phyloP scores from a whole-genome alignment of 2,797 vertebrate species.

The Gymnopithys bicolor region DNA sequence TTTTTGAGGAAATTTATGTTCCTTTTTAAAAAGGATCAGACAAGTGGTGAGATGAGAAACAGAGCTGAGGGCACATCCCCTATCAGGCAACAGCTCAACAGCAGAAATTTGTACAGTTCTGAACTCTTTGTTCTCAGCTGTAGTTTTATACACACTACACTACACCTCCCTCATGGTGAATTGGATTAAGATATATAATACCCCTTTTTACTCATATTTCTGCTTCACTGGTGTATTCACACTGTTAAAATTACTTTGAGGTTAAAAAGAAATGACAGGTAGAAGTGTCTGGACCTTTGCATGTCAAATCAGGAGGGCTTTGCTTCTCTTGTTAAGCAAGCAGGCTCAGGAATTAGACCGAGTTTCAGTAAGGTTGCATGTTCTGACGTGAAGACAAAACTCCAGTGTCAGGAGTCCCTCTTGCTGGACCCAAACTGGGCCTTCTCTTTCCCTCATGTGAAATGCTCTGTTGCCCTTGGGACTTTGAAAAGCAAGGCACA shows the following conservation, averaged over 20 bases:
- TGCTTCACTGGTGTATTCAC: not conserved
- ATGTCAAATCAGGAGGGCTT: not conserved
- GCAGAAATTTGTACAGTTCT: not conserved
- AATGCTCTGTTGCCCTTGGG: not conserved
- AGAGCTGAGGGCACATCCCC: not conserved
- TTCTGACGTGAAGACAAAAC: not conserved
- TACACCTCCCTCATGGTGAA: not conserved
- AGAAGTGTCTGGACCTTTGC: not conserved
- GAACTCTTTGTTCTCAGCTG: not conserved
- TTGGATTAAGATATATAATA: not conserved
- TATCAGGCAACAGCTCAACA: not conserved
- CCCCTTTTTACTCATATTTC: not conserved
- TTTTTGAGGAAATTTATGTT: not conserved
- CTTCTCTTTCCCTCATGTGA: not conserved
- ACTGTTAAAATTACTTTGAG: not conserved
- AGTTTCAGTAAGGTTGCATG: accelerated
- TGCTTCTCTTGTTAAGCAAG: not conserved
- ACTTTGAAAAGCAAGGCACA: not conserved
- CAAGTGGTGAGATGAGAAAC: not conserved
- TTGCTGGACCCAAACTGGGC: not conserved
- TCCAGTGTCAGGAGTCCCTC: not conserved
- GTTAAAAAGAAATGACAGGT: not conserved
- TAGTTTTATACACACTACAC: not conserved
- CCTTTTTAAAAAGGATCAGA: not conserved
- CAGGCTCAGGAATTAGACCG: not conserved